Conservation (phyloP, 2,797 vertebrate species). For the Euthynnus affinis region DNA sequence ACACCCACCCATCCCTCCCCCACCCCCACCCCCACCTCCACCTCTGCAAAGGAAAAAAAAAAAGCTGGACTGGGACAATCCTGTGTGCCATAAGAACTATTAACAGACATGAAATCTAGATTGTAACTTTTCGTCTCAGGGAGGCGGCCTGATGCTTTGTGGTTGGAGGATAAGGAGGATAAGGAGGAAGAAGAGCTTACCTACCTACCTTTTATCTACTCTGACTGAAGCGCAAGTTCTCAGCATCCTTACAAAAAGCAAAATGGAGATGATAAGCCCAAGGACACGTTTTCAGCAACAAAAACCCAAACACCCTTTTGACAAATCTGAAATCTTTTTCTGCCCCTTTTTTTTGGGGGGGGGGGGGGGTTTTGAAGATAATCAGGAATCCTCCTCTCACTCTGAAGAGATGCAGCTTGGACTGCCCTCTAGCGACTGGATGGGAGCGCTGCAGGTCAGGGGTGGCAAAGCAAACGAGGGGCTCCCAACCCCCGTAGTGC, state of each 20-base stretch:
- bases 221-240: constrained; percentile 71
- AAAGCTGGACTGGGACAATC: constrained; percentile 83
- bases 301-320: constrained; percentile 46
- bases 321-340: constrained; percentile 17
- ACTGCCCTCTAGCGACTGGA: constrained; percentile 71
- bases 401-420: constrained; percentile 54
- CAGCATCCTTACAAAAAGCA: constrained; percentile 54
- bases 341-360: neutral
- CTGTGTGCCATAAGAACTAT: constrained; percentile 86
- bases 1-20: neutral
- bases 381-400: constrained; percentile 54
- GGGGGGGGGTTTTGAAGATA: constrained; percentile 53
- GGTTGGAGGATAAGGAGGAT: constrained; percentile 69
- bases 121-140: constrained; percentile 84
- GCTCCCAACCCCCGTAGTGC: constrained; percentile 76
- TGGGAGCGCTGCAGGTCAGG: constrained; percentile 68
- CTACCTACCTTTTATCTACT: constrained; percentile 70
- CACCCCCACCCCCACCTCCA: neutral
- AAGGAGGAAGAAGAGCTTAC: constrained; percentile 69
- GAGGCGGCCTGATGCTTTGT: constrained; percentile 78
- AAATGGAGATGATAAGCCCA: constrained; percentile 47
- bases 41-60: constrained; percentile 56
- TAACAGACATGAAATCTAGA: constrained; percentile 76
- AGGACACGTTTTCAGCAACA: constrained; percentile 60
- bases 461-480: constrained; percentile 63